These are phyloP conservation scores for Eclectus roratus DNA, from an alignment of 2,113 vertebrate genomes.

Conservation along the genomic window DNA sequence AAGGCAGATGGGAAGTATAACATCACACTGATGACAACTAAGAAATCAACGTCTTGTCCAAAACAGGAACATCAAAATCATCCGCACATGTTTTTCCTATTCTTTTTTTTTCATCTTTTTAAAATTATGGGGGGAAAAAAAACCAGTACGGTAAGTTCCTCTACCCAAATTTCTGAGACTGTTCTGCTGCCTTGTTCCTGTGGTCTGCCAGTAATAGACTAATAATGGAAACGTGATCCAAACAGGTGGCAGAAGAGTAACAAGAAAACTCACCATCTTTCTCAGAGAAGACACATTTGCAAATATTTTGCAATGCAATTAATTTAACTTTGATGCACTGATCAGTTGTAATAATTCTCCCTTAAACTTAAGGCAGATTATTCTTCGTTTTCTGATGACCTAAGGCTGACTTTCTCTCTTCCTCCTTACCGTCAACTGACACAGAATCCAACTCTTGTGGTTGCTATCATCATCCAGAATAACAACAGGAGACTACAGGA, in stretches of 20 bases:
- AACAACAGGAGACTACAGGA: not conserved
- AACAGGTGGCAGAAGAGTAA: conserved; percentile 2
- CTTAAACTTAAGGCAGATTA: not conserved
- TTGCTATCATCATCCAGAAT: not conserved
- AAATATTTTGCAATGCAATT: not conserved
- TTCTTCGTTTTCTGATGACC: not conserved
- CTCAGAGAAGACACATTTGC: not conserved
- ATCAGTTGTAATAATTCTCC: not conserved
- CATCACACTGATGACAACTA: not conserved
- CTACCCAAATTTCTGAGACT: not conserved
- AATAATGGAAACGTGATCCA: not conserved
- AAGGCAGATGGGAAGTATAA: not conserved
- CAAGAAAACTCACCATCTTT: not conserved
- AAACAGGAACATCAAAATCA: not conserved
- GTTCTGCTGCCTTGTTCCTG: not conserved
- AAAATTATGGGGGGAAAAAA: not conserved
- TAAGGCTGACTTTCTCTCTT: not conserved
- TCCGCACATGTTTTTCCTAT: not conserved
- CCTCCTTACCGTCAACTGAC: not conserved
- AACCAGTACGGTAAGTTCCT: not conserved
- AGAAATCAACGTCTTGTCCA: not conserved
- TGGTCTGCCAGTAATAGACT: not conserved
- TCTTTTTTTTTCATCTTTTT: not conserved
- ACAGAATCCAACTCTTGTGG: not conserved
- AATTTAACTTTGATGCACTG: not conserved